Conservation (phyloP, 2,113 vertebrate genomes). For the Leptosomus discolor region DNA sequence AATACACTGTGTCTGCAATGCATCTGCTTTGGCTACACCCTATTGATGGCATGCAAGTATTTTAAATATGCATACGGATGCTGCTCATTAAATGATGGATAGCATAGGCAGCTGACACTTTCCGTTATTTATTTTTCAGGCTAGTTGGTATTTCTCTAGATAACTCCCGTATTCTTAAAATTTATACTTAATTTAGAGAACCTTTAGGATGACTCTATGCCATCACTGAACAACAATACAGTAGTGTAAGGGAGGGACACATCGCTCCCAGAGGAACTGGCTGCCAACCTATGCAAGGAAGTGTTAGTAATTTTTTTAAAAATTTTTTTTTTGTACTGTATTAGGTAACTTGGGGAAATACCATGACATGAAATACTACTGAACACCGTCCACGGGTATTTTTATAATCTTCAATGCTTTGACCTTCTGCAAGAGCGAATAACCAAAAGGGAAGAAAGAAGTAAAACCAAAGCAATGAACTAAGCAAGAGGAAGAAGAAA, state of each 20-base stretch:
- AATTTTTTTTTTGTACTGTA: background rate
- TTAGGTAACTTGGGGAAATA: background rate
- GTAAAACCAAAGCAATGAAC: background rate
- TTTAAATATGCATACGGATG: conserved; percentile 33
- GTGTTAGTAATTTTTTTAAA: no score
- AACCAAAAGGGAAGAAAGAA: background rate
- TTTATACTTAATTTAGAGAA: background rate
- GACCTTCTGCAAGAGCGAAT: background rate
- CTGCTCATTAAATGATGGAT: conserved; percentile 15
- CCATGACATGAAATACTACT: background rate
- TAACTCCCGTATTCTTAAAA: background rate
- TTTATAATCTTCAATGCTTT: background rate
- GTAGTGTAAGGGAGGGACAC: background rate
- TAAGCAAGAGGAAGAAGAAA: background rate
- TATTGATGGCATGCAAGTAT: conserved; percentile 25
- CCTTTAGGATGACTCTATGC: background rate
- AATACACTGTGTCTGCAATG: conserved; percentile 24
- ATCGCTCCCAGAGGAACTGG: background rate
- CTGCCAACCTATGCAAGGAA: background rate
- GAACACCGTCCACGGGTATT: background rate
- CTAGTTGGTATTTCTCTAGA: background rate
- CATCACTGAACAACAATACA: background rate
- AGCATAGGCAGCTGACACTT: background rate
- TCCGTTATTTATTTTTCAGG: background rate
- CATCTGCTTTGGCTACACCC: conserved; percentile 47